A percentile compares a stretch with the other conserved stretches of the same genome.
These are phyloP conservation scores for Xyrichtys novacula DNA, from an alignment of 2,797 vertebrate species.

Conservation along the genomic window DNA sequence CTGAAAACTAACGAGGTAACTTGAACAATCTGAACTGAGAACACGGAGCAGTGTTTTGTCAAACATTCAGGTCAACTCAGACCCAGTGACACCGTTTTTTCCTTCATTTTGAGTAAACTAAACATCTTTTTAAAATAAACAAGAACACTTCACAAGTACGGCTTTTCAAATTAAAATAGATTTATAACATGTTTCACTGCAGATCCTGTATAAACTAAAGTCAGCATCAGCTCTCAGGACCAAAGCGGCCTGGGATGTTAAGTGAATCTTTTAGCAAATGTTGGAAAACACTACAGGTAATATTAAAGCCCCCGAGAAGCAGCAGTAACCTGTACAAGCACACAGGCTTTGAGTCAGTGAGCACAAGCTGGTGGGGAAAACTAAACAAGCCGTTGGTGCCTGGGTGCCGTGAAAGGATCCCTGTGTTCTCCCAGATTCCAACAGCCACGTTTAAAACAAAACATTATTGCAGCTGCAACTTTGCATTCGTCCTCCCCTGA, in stretches of 20 bases:
- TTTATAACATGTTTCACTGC: no score
- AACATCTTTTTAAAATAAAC: no score
- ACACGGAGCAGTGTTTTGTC: no score
- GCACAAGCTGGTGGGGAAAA: conserved; percentile 71
- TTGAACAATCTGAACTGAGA: no score
- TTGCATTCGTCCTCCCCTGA: conserved; percentile 62
- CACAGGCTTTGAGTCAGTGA: conserved; percentile 52
- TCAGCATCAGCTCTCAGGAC: background rate
- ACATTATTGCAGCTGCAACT: conserved; percentile 84
- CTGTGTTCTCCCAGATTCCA: conserved; percentile 82
- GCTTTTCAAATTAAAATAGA: no score
- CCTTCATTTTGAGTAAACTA: no score
- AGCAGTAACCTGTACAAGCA: conserved; percentile 39
- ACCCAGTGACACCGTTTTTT: no score
- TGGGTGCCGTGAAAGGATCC: conserved; percentile 80
- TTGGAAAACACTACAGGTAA: conserved; percentile 11
- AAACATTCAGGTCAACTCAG: no score
- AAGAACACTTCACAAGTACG: no score
- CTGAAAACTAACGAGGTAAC: background rate
- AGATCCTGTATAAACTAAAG: background rate
- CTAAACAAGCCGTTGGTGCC: conserved; percentile 74
- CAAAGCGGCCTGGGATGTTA: background rate
- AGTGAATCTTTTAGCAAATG: background rate
- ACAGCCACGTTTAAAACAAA: conserved; percentile 82
- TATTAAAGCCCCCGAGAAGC: conserved; percentile 17